Evolutionary conservation across 1,140 invertebrate genomes (phyloP), one percentile per base, ranked within the genome.

Genomic region (Camponotus floridanus): DNA sequence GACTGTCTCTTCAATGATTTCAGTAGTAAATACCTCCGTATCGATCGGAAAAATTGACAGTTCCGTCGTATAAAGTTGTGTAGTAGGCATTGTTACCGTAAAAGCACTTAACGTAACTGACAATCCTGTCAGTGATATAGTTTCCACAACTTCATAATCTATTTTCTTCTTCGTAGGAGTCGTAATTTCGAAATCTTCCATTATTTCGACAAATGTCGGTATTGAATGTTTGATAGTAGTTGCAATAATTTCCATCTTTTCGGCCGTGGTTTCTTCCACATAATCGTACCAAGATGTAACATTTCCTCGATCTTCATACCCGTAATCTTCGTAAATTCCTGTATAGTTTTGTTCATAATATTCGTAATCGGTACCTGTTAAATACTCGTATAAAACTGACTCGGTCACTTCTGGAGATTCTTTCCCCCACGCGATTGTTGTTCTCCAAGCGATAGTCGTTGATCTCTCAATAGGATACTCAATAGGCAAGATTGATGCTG

Each of bases 1-100:
- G 4, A 48, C n/a, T 39, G 36, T 15, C 26, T 26, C 26, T 26
- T 26, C 68, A 18, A 55, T 7, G 11, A 36, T 39, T 55, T 36
- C 51, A 15, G 9, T 26, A 13, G n/a, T 45, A 13, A 26, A 6
- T 45, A 42, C 21, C n/a, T 8, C 11, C 31, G 62, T 26, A 2
- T 48, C 26, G 11, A 78, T 33, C 18, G 18, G 26, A 36, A 64
- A 11, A n/a, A 39, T 48, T 45, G 76, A 15, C 33, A 65, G 33
- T 78, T 64, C 26, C 36, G 74, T 76, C 39, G 26, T 78, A 48
- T 78, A 64, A 64, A 64, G 3, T 78, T 64, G 15, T 26, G 39
- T 78, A 64, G 59, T 45, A 48, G 76, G 26, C 42, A 78, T 45
- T 33, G 76, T 61, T 18, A 76, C 18, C 5, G 45, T 74, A 39